These are phyloP conservation scores for Papilio elwesi DNA, from an alignment of 2,888 invertebrate species.

Conservation along the genomic window DNA sequence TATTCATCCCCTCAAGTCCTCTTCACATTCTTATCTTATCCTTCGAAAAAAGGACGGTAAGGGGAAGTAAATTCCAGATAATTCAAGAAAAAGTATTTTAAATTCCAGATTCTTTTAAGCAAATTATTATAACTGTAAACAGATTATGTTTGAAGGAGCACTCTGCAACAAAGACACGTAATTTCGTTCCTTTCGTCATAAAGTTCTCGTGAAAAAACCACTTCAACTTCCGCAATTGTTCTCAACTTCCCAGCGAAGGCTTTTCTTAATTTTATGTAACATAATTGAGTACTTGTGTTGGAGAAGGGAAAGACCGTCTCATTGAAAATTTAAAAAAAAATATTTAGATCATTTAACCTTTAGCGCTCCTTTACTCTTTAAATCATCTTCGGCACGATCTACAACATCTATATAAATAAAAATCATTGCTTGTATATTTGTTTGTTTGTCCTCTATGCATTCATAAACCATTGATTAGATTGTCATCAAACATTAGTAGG, in stretches of 20 bases:
- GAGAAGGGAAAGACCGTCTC: constrained; percentile 4
- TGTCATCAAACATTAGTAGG: too few relatives aligned
- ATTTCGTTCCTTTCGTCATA: constrained; percentile 24
- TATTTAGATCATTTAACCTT: neutral
- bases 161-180: constrained; percentile 24
- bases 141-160: constrained; percentile 19
- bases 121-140: constrained; percentile 17
- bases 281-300: constrained; percentile 26
- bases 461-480: too few relatives aligned
- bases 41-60: too few relatives aligned
- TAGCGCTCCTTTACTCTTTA: neutral
- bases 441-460: too few relatives aligned
- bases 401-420: neutral
- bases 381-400: neutral
- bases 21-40: too few relatives aligned
- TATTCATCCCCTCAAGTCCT: too few relatives aligned
- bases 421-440: neutral
- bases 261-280: constrained; percentile 27
- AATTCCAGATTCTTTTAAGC: constrained; percentile 2
- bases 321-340: constrained; percentile 13
- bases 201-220: constrained; percentile 34
- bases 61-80: too few relatives aligned
- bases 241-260: constrained; percentile 23
- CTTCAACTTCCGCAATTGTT: constrained; percentile 33
- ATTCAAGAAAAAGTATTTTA: neutral